Evolutionary conservation across 2,113 vertebrate genomes (phyloP), one percentile per base, ranked within the genome.

Genomic region (Caranx melampygus): DNA sequence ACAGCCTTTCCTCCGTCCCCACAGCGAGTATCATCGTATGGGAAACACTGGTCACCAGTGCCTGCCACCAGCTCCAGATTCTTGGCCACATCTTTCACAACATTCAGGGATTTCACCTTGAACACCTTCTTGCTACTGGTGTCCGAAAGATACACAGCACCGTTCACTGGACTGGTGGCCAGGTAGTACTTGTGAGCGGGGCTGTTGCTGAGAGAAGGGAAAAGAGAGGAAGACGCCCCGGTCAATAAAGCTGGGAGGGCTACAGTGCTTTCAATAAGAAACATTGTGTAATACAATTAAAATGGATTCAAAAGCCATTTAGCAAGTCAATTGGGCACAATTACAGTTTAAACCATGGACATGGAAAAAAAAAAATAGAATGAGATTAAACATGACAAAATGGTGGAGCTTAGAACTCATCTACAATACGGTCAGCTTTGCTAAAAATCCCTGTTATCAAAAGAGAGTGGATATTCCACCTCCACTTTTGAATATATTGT

Each of bases 131-230:
- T 94, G 94, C 96, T 99, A 94, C 96, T 97, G 92, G 97, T 99
- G 92, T 99, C 98, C 0, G 98, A 99, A 26, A 99, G 96, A 93
- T 97, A 99, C 85, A 99, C 94, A 3, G 95, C 95, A 47, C 97
- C 96, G 0, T 94, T 96, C 90, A 97, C 96, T 0, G 98, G 96
- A 91, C 97, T 98, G 61, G 96, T 96, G 62, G 97, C 94, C 95
- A 99, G 92, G 94, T 99, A 99, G 95, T 99, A 99, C 79, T 98
- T 99, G 76, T 99, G 98, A 12, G 97, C 96, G 0, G 97, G 98
- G 81, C 97, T 99, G 94, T 97, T 98, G 91, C 98, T 99, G 92
- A 59, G 37, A 34, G 65, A 74, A 34, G 34, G 14, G 55, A 35
- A 63, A 21, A 71, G 20, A 84, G 57, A 55, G 35, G 67, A 69